Evolutionary conservation across 1,140 invertebrate species (phyloP), one percentile per base, ranked within the genome.

Genomic region (Drosophila pseudoobscura): DNA sequence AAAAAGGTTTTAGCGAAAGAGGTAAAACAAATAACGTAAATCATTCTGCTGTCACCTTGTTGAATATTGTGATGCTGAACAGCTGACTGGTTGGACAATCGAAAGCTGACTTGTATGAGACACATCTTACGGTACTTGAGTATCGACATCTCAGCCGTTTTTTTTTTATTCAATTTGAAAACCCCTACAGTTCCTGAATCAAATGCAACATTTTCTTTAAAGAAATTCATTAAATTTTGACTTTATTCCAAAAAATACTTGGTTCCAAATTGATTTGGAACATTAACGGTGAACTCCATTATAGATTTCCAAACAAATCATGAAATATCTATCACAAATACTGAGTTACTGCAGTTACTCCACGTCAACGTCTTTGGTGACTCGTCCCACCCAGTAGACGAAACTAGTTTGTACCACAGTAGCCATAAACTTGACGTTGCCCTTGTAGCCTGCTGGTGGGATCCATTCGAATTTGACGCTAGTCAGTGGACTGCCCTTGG

Each of bases 321-420:
- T 66, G 63, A 77, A 50, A 56, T 56, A 46, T 83, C 51, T 84
- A 89, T 87, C 85, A 89, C 80, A 89, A 76, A 43, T 47, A 55
- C 63, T 59, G 51, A 55, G 59, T 17, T 17, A 51, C 53, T 62
- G 54, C 52, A 47, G 52, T 79, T 80, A 78, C 66, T 87, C 84
- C 51, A 87, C 83, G 72, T 82, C 59, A 43, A 87, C 49, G 17
- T 87, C 82, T 63, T 87, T 87, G 59, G 82, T 88, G 41, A 87
- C 80, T n/a, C 90, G 89, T 8, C 80, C 77, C 11, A 92, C 92
- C 92, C 92, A 93, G 46, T 91, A 93, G 46, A 88, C 88, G 31
- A 83, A 91, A 49, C 91, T 84, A 55, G 91, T 85, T 59, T 92
- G 83, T 6, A 92, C 92, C 6, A 92, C 87, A 13, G 92, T 92